These are phyloP conservation scores for Zaprionus africanus DNA, from an alignment of 1,140 invertebrate genomes.

Conservation along the genomic window DNA sequence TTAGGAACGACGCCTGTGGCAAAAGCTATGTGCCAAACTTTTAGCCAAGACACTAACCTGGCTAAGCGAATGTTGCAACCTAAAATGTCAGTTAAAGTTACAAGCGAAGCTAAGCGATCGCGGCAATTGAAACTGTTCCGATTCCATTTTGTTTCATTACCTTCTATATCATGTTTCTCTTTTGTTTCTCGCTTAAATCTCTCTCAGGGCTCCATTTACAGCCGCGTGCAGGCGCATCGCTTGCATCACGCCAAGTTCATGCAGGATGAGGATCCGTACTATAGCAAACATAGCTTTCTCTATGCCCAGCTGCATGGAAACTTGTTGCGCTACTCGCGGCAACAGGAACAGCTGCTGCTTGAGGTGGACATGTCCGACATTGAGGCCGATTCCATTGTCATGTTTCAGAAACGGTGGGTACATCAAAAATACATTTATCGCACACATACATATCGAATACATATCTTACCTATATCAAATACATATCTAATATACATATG, in stretches of 20 bases:
- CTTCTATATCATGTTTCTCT: not conserved
- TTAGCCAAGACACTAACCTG: constrained; percentile 55
- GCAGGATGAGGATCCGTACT: constrained; percentile 95
- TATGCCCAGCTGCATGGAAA: constrained; percentile 92
- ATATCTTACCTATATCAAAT: no score
- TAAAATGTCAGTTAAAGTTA: constrained; percentile 7
- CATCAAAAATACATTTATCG: not conserved
- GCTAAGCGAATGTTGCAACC: constrained; percentile 3
- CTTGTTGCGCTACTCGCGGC: constrained; percentile 88
- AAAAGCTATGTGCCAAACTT: not conserved
- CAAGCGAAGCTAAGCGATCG: not conserved
- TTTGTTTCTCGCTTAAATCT: not conserved
- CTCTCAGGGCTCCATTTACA: constrained; percentile 88
- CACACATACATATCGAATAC: no score
- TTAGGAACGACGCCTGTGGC: not conserved
- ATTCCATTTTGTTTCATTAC: not conserved
- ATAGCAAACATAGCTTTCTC: constrained; percentile 93
- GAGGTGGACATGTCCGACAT: constrained; percentile 94
- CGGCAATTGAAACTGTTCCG: not conserved
- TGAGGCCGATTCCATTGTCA: constrained; percentile 92
- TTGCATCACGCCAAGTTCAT: constrained; percentile 95
- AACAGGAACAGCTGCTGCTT: constrained; percentile 89
- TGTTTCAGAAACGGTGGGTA: constrained; percentile 90
- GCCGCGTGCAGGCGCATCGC: constrained; percentile 93
- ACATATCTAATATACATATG: no score